Conservation (phyloP, 2,113 vertebrate species). For the Paraplagusia blochii region DNA sequence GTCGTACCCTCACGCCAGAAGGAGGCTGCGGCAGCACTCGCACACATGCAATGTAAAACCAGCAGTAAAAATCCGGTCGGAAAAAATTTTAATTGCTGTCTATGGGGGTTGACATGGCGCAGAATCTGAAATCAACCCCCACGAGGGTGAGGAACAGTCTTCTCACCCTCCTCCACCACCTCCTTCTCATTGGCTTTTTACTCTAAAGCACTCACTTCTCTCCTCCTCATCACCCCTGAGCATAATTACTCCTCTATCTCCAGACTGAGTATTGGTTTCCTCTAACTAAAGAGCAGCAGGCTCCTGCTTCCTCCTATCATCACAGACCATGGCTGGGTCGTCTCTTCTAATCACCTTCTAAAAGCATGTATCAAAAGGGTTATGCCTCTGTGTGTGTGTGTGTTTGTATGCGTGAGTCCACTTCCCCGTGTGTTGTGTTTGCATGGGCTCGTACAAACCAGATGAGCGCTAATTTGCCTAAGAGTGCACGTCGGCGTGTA, state of each 20-base stretch:
- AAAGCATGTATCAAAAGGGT: constrained; percentile 69
- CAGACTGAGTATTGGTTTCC: constrained; percentile 65
- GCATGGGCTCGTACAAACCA: constrained; percentile 14
- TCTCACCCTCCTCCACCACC: constrained; percentile 22
- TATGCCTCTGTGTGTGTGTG: constrained; percentile 15
- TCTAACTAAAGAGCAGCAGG: constrained; percentile 68
- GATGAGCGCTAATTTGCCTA: constrained; percentile 40
- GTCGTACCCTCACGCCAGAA: constrained; percentile 13
- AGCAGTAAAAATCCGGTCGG: constrained; percentile 28
- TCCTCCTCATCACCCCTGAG: constrained; percentile 53
- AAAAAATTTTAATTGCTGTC: constrained; percentile 67
- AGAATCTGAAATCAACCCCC: constrained; percentile 49
- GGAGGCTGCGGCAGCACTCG: not conserved
- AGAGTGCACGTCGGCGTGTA: constrained; percentile 10
- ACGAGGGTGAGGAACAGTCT: constrained; percentile 21
- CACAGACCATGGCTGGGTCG: constrained; percentile 61
- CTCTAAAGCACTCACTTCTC: constrained; percentile 39
- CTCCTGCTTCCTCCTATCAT: constrained; percentile 67
- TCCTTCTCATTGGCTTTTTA: constrained; percentile 42
- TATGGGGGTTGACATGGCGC: constrained; percentile 50
- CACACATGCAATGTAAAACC: constrained; percentile 20
- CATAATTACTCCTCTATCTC: constrained; percentile 74
- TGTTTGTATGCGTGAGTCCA: not conserved
- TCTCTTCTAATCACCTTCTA: constrained; percentile 70
- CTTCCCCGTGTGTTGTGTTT: constrained; percentile 15